phyloP scores from a whole-genome alignment of 2,113 vertebrate species.

The Symphodus melops region DNA sequence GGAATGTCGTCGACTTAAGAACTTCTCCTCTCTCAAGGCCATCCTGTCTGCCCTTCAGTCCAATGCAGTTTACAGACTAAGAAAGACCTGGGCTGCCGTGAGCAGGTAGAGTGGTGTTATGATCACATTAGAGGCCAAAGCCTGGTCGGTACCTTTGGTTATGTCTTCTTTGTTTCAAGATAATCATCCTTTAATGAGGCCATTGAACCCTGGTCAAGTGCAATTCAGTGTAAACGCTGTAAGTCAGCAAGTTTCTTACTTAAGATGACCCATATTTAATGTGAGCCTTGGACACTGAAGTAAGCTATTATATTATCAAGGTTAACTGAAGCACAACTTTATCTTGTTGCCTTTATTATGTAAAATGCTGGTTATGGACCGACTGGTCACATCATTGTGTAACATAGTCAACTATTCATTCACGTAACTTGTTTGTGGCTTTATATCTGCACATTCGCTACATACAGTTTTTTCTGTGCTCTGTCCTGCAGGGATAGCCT shows the following conservation, averaged over 20 bases:
- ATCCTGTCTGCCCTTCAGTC: slow-evolving; percentile 91
- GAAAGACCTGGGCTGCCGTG: slow-evolving; percentile 88
- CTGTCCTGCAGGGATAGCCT: slow-evolving; percentile 82
- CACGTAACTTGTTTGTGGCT: neutral
- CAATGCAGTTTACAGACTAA: slow-evolving; percentile 89
- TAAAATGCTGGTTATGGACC: neutral
- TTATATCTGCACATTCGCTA: neutral
- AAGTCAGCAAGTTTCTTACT: slow-evolving; percentile 28
- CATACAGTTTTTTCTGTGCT: neutral
- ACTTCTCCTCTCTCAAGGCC: slow-evolving; percentile 89
- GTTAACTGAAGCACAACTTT: slow-evolving; percentile 10
- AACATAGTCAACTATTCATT: slow-evolving; percentile 20
- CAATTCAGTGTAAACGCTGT: slow-evolving; percentile 5
- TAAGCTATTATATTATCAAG: slow-evolving; percentile 10
- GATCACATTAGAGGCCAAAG: neutral
- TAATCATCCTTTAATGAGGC: slow-evolving; percentile 50
- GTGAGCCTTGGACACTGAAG: neutral
- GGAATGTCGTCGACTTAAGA: slow-evolving; percentile 86
- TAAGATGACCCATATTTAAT: slow-evolving; percentile 20
- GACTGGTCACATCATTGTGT: neutral
- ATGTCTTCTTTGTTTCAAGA: neutral
- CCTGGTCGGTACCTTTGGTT: neutral
- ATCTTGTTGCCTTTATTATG: slow-evolving; percentile 5
- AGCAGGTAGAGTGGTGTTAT: slow-evolving; percentile 77
- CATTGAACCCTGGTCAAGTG: slow-evolving; percentile 24